These are phyloP conservation scores for Margarornis squamiger DNA, from an alignment of 2,797 vertebrate species.

Conservation along the genomic window DNA sequence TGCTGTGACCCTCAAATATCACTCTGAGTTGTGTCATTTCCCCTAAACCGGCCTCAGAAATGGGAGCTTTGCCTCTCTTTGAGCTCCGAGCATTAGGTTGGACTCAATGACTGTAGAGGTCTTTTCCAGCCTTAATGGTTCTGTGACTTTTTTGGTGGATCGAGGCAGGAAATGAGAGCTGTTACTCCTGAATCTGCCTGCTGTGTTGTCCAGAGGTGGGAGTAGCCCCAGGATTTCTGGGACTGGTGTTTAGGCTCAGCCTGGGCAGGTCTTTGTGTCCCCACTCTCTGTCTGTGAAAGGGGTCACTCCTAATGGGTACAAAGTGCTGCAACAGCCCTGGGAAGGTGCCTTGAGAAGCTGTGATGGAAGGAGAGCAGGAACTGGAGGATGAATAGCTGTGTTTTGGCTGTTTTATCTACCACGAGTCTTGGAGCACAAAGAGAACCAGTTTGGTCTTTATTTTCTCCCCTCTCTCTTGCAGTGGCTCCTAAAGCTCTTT, in stretches of 20 bases:
- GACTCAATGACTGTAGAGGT: background rate
- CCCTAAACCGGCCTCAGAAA: background rate
- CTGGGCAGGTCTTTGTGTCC: background rate
- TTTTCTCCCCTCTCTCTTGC: background rate
- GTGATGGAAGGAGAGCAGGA: background rate
- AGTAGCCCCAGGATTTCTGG: background rate
- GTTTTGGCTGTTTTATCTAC: background rate
- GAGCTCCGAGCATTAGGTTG: background rate
- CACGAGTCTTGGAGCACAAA: background rate
- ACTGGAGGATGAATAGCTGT: background rate
- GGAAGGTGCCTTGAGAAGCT: background rate
- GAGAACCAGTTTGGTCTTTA: background rate
- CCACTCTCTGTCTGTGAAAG: rapidly evolving
- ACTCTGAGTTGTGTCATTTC: background rate
- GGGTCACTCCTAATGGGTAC: rapidly evolving
- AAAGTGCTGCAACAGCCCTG: background rate
- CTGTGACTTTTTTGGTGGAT: background rate
- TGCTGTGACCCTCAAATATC: background rate
- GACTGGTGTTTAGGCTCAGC: background rate
- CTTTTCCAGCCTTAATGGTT: background rate
- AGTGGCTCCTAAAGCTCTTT: background rate
- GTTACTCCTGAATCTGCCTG: background rate
- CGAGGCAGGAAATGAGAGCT: background rate
- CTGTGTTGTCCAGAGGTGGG: background rate
- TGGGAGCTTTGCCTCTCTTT: background rate